A percentile compares a stretch with the other conserved stretches of the same genome.
Evolutionary conservation across 2,113 vertebrate genomes (phyloP).

Genomic region (Indicator indicator): DNA sequence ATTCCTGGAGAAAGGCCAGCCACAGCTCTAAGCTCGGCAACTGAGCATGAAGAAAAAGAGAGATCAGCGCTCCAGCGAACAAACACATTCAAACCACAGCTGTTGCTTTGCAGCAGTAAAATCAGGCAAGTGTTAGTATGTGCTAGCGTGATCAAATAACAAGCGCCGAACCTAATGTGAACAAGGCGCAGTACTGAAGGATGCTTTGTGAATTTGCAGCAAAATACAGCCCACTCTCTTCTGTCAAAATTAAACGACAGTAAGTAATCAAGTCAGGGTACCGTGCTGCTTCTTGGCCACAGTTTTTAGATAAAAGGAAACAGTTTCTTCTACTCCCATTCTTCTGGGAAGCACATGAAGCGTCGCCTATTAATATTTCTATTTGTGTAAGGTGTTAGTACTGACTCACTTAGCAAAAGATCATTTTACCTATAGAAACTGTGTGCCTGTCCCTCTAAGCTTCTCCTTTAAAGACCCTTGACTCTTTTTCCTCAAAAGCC

Average conservation of each 20-base stretch:
- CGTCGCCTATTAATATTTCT: background rate
- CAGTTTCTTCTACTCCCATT: background rate
- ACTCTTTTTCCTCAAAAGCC: background rate
- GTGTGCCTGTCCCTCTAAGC: background rate
- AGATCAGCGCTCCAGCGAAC: background rate
- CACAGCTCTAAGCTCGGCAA: background rate
- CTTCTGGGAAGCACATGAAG: background rate
- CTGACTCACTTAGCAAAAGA: background rate
- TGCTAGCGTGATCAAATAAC: background rate
- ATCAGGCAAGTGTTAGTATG: background rate
- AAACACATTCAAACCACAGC: background rate
- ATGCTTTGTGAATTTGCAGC: background rate
- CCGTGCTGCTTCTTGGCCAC: background rate
- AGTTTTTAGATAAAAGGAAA: background rate
- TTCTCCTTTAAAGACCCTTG: background rate
- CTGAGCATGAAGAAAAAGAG: background rate
- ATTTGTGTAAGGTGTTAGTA: background rate
- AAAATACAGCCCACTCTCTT: background rate
- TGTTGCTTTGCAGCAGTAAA: background rate
- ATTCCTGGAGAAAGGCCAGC: slow-evolving; percentile 8
- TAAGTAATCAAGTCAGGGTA: background rate
- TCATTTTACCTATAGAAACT: background rate
- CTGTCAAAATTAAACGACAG: background rate
- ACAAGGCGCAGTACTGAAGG: background rate
- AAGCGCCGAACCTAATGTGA: background rate